Evolutionary conservation across 2,797 vertebrate genomes (phyloP), one percentile per base, ranked within the genome.

Genomic region (Apodemus agrarius): DNA sequence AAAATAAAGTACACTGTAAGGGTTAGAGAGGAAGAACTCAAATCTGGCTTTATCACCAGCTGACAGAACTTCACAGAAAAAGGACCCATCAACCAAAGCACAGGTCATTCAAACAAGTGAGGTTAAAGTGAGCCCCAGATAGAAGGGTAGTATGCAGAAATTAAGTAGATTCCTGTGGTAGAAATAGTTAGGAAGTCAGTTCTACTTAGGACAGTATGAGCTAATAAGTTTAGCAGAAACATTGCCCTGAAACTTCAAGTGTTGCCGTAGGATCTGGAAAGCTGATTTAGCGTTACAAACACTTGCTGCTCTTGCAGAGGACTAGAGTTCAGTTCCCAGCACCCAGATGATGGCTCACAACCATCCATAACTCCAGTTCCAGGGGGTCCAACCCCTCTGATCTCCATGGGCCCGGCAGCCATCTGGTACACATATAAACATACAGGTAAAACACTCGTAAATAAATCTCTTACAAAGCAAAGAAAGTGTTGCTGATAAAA

Each of bases 221-320:
- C 52, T 31, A 90, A 72, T 49, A 89, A 89, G 61, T 79, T 79
- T 89, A 95, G 80, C 61, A n/a, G 49, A 69, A 79, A 79, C 21
- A 14, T 79, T 85, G n/a, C 69, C 52, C 80, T 10, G 46, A 72
- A 93, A 61, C 61, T 43, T 72, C 34, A 84, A 16, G 40, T 57
- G 54, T 59, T 82, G 12, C 21, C 24, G 2, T 37, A 19, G 57
- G 59, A 19, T 16, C 81, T 31, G 24, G 37, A 63, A 43, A 43
- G 59, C 29, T 63, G 81, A 43, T 4, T 83, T 9, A 21, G 59
- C 37, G 17, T 19, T 63, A 40, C 11, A 2, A 37, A 9, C 37
- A 21, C 14, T 9, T 5, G 54, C 29, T 29, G 37, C 24, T 43
- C 12, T 61, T 61, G 13, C 81, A 61, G 80, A 40, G n/a, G 81